Conservation (phyloP, 1,140 invertebrate species). For the Muscidifurax raptorellus region DNA sequence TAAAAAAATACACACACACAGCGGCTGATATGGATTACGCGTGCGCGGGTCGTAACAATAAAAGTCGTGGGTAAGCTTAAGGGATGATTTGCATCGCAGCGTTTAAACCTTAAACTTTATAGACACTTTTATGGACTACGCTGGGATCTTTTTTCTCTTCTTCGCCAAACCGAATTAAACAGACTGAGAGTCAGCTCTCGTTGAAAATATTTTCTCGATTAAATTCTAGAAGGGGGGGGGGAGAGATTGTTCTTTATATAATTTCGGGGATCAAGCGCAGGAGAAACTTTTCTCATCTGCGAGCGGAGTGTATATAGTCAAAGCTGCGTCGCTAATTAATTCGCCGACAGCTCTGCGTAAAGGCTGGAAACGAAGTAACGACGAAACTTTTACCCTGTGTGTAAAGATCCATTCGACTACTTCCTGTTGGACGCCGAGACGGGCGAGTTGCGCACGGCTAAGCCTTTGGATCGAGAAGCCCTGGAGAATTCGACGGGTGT, state of each 20-base stretch:
- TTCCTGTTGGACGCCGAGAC: constrained; percentile 86
- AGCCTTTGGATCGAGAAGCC: constrained; percentile 89
- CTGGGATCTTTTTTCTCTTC: neutral
- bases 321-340: neutral
- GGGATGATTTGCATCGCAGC: constrained; percentile 24
- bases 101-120: neutral
- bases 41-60: neutral
- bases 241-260: neutral
- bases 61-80: constrained; percentile 10
- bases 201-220: too few species aligned
- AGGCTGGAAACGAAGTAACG: neutral
- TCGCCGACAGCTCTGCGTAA: neutral
- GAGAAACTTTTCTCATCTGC: neutral
- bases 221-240: too few species aligned
- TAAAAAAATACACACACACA: neutral
- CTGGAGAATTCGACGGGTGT: constrained; percentile 86
- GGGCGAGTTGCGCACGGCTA: constrained; percentile 88
- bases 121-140: neutral
- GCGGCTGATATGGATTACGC: neutral
- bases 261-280: neutral
- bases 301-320: neutral
- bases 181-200: too few species aligned
- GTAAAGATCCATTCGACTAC: constrained; percentile 89
- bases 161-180: too few species aligned
- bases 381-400: neutral